Evolutionary conservation across 1,140 invertebrate species (phyloP).

Genomic region (Apis laboriosa): DNA sequence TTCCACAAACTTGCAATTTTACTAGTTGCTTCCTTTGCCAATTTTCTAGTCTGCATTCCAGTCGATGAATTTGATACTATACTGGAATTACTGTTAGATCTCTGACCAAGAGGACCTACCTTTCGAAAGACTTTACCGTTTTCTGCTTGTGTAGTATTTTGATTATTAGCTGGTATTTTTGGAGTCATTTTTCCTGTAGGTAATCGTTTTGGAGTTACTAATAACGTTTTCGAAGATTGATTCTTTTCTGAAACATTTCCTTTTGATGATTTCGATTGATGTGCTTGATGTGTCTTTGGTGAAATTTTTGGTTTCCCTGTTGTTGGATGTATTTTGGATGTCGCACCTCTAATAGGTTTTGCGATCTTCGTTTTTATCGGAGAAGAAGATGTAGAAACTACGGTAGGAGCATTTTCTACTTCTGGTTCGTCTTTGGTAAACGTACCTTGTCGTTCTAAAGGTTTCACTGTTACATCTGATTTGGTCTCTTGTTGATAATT

Average conservation of each 20-base stretch:
- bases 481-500: slow-evolving; percentile 52
- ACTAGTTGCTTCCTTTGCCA: slow-evolving; percentile 88
- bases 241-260: slow-evolving; percentile 73
- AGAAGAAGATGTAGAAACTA: slow-evolving; percentile 67
- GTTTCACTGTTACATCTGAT: slow-evolving; percentile 69
- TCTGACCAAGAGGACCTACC: slow-evolving; percentile 71
- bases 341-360: slow-evolving; percentile 64
- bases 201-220: slow-evolving; percentile 77
- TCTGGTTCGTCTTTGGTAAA: slow-evolving; percentile 91
- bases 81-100: slow-evolving; percentile 83
- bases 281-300: slow-evolving; percentile 61
- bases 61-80: slow-evolving; percentile 82
- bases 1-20: slow-evolving; percentile 95
- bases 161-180: slow-evolving; percentile 48
- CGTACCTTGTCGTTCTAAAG: slow-evolving; percentile 90
- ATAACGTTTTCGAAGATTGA: slow-evolving; percentile 74
- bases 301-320: slow-evolving; percentile 65
- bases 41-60: slow-evolving; percentile 77
- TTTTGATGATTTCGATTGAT: slow-evolving; percentile 71
- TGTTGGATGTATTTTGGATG: slow-evolving; percentile 57
- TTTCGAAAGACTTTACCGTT: slow-evolving; percentile 63
- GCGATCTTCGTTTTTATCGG: slow-evolving; percentile 75
- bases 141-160: slow-evolving; percentile 35
- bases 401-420: slow-evolving; percentile 77
- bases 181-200: slow-evolving; percentile 18